These are phyloP conservation scores for Siderastrea radians DNA, from an alignment of 92 coral and sea anemone genomes.

Conservation along the genomic window DNA sequence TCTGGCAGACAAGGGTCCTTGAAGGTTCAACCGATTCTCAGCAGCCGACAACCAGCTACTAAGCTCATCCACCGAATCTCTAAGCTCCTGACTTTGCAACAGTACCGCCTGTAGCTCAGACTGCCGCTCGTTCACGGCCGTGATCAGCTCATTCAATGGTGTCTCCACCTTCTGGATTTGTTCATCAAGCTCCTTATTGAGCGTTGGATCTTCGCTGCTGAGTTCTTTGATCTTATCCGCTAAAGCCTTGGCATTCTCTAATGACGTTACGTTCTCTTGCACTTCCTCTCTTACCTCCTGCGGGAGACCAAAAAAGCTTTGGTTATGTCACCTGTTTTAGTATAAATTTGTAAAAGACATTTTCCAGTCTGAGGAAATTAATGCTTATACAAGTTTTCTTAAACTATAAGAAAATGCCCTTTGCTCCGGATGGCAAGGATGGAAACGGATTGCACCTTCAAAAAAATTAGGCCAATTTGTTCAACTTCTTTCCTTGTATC, in stretches of 20 bases:
- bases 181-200: slow-evolving; percentile 81
- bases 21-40: slow-evolving; percentile 80
- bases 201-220: slow-evolving; percentile 76
- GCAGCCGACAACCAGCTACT: slow-evolving; percentile 89
- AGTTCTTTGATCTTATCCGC: slow-evolving; percentile 83
- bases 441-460: too few relatives aligned
- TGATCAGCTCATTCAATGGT: slow-evolving; percentile 75
- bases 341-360: too few relatives aligned
- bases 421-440: too few relatives aligned
- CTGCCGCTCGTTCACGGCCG: slow-evolving; percentile 81
- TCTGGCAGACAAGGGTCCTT: slow-evolving; percentile 94
- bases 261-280: slow-evolving; percentile 72
- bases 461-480: too few relatives aligned
- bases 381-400: too few relatives aligned
- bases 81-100: slow-evolving; percentile 88
- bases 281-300: slow-evolving; percentile 89
- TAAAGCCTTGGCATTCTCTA: slow-evolving; percentile 87
- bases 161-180: slow-evolving; percentile 78
- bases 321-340: background rate
- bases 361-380: too few relatives aligned
- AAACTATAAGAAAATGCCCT: too few relatives aligned
- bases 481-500: too few relatives aligned
- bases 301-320: background rate
- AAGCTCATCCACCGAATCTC: slow-evolving; percentile 86
- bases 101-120: slow-evolving; percentile 83